Evolutionary conservation across 2,888 invertebrate genomes (phyloP).

Genomic region (Lymantria dispar): DNA sequence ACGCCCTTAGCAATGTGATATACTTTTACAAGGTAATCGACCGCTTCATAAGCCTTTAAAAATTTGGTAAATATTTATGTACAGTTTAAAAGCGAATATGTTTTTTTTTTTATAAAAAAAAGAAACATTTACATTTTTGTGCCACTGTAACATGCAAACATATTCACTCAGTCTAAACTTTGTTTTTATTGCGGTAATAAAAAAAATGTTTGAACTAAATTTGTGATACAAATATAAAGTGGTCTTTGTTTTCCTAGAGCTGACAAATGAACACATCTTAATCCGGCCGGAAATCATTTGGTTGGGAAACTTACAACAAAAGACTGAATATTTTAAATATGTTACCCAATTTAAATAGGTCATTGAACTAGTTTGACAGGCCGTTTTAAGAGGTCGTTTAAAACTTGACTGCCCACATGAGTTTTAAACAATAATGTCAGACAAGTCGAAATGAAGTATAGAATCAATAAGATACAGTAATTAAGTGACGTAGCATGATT

Average conservation of each 20-base stretch:
- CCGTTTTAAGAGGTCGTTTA: slow-evolving; percentile 13
- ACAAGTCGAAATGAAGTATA: slow-evolving; percentile 13
- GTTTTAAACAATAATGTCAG: slow-evolving; percentile 9
- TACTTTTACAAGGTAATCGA: slow-evolving; percentile 11
- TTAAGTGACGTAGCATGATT: slow-evolving; percentile 24
- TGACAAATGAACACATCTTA: slow-evolving; percentile 8
- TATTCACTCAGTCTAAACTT: slow-evolving; percentile 11
- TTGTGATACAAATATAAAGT: slow-evolving; percentile 11
- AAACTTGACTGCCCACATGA: slow-evolving; percentile 14
- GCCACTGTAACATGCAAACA: slow-evolving; percentile 17
- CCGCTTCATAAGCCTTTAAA: slow-evolving; percentile 8
- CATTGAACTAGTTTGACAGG: slow-evolving; percentile 30
- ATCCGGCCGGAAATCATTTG: slow-evolving; percentile 20
- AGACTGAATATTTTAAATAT: slow-evolving; percentile 12
- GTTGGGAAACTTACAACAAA: slow-evolving; percentile 12
- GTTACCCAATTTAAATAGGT: slow-evolving; percentile 33
- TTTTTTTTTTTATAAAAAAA: slow-evolving; percentile 4
- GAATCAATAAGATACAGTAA: slow-evolving; percentile 33
- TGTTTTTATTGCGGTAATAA: slow-evolving; percentile 18
- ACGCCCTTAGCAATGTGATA: slow-evolving; percentile 9
- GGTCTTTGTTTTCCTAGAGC: slow-evolving; percentile 6
- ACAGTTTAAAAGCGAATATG: slow-evolving; percentile 1
- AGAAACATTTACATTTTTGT: neutral
- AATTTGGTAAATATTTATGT: slow-evolving; percentile 13
- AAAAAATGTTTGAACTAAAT: slow-evolving; percentile 12